phyloP scores from a whole-genome alignment of 2,797 vertebrate genomes.

The Rachycentron canadum region DNA sequence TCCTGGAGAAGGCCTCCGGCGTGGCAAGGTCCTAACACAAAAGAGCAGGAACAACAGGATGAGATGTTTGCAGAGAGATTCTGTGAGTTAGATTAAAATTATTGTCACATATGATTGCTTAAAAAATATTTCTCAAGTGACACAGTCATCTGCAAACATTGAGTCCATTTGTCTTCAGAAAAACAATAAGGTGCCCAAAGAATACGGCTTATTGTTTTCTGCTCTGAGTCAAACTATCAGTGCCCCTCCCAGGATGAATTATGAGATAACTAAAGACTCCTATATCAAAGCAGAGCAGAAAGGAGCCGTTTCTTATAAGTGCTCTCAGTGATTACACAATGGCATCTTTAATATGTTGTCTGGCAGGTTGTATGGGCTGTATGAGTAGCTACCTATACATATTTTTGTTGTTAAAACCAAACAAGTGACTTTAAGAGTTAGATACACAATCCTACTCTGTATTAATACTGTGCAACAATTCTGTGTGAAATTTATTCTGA shows the following conservation, averaged over 20 bases:
- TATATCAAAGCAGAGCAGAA: neutral
- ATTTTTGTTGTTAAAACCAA: no score
- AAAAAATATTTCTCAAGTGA: no score
- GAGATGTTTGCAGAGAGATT: neutral
- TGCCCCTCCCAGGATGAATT: neutral
- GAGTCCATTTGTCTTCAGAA: neutral
- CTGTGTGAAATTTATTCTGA: neutral
- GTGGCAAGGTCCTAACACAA: conserved; percentile 86
- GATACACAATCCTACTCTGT: neutral
- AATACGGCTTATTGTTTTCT: neutral
- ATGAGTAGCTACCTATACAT: neutral
- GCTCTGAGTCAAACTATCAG: neutral
- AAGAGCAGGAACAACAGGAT: neutral
- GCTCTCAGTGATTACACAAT: neutral
- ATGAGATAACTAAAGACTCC: no score
- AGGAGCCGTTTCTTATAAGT: no score
- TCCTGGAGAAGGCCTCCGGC: conserved; percentile 90
- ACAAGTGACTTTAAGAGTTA: neutral
- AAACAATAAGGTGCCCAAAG: no score
- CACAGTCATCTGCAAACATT: neutral
- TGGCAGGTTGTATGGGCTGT: neutral
- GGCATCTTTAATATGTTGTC: no score
- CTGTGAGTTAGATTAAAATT: neutral
- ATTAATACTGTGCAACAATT: neutral
- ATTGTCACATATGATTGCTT: neutral